phyloP scores from a whole-genome alignment of 1,140 invertebrate genomes.

The Trichomalopsis sarcophagae region DNA sequence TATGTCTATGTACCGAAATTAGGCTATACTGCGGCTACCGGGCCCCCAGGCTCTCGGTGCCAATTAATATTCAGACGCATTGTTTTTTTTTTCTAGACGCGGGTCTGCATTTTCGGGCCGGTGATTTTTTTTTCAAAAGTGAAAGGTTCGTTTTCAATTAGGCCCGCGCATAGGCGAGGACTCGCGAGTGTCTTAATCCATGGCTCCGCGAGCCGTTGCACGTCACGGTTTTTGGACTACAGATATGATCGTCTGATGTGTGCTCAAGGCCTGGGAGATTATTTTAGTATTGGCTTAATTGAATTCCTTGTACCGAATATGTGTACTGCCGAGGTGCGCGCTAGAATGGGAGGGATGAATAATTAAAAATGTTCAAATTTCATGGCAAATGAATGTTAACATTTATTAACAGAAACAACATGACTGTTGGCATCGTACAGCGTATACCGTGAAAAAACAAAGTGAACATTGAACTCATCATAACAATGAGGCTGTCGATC shows the following conservation, averaged over 20 bases:
- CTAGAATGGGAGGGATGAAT: neutral
- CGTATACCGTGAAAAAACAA: conserved; percentile 15
- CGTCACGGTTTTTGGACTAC: too few species aligned
- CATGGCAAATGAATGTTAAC: conserved; percentile 18
- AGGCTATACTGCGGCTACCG: neutral
- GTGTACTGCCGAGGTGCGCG: too few species aligned
- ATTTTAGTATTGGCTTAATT: too few species aligned
- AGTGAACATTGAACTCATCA: neutral
- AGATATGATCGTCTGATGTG: neutral
- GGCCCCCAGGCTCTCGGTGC: neutral
- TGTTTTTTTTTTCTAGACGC: conserved; percentile 1
- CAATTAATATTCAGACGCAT: conserved; percentile 20
- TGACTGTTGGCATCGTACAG: neutral
- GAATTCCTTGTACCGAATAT: too few species aligned
- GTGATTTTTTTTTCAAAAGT: conserved; percentile 25
- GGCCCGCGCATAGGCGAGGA: neutral
- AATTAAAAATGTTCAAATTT: neutral
- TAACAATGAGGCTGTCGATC: neutral
- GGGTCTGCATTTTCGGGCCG: too few species aligned
- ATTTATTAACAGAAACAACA: conserved; percentile 50
- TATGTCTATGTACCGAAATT: neutral
- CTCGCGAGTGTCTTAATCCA: neutral
- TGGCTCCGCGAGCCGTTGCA: too few species aligned
- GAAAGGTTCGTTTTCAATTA: conserved; percentile 36
- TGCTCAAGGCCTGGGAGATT: neutral